Evolutionary conservation across 2,888 invertebrate genomes (phyloP), one percentile per base, ranked within the genome.

Genomic region (Punctoribates punctum): DNA sequence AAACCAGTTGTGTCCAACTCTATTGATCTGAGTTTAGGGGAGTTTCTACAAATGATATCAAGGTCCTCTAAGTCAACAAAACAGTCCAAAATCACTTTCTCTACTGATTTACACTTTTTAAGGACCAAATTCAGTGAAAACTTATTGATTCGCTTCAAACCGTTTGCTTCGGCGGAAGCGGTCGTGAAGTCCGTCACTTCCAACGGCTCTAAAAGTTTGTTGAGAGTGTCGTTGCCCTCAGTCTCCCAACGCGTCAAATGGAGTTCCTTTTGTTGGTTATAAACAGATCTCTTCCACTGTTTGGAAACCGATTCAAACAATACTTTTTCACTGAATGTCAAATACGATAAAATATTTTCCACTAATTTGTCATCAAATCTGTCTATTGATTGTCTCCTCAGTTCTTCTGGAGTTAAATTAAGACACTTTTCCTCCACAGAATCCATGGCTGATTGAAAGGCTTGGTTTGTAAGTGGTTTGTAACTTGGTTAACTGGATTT

Each of bases 261-360:
- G 8, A 54, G 20, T 54, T 54, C 1, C n/a, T 6, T 11, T 54
- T 54, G 54, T 1, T 54, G 3, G n/a, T n/a, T 54, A 20, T 54
- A 54, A 23, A 54, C 25, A 54, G 4, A 20, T 54, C 11, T 54
- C 13, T 54, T 8, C 54, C 54, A 42, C 11, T 11, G 42, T 42
- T 42, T 42, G 42, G 9, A 42, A 42, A 42, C 42, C 42, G 13
- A 42, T 42, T 42, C 42, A 42, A 9, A 42, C 6, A 42, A 42
- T 42, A 57, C 57, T 57, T 57, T 57, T 13, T 57, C 11, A 57
- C 9, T 57, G 57, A 57, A 57, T 57, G 57, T 57, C 13, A 57
- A 57, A 57, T 8, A 57, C 25, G 57, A 57, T 57, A 57, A 57
- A 17, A 57, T 57, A 23, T 57, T 57, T 57, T 57, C 23, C 20